Base-by-base conservation (phyloP, 2,888 invertebrate genomes). In the Apeira syringaria region DNA sequence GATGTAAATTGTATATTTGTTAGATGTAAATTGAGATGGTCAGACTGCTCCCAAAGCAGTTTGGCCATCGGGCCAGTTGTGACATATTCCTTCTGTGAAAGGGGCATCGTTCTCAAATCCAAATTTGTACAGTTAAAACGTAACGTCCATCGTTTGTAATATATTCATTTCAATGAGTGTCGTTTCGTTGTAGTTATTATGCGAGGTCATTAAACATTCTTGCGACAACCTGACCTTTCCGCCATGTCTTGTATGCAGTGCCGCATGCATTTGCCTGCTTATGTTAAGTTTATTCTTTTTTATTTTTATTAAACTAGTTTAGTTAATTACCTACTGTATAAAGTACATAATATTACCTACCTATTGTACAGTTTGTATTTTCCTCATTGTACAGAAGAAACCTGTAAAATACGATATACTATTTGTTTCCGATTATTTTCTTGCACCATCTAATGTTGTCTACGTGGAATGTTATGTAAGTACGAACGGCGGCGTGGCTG, bases 41-140 rank as follows among this genome's bases (percentile, higher is more conserved):
- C 87, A 85, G 80, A 85, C 78, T 87, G 82, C 78, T 69, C 59
- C 38, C 58, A 56, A 59, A 85, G 87, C 86, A 85, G 78, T 88
- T 83, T 87, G 88, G 86, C 88, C 88, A 87, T 86, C 83, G 72
- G 74, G 80, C 89, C 89, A 93, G 92, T 93, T 94, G 94, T 94
- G 94, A 94, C 94, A 94, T 94, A 94, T 94, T 94, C 92, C 87
- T 89, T 93, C 93, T 94, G 94, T 95, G 94, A 94, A 94, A 94
- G 94, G 94, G 94, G 94, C 94, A 92, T 92, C 94, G 94, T 94
- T 93, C 93, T 92, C 91, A 80, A 85, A 79, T 80, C 74, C 76
- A 79, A 81, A 78, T 75, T 85, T 86, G 86, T 87, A 86, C 84
- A 87, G 85, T 77, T 70, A 70, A 79, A 77, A 70, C 78, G 82